These are phyloP conservation scores for Agrotis exclamationis DNA, from an alignment of 2,888 invertebrate species.

Conservation along the genomic window DNA sequence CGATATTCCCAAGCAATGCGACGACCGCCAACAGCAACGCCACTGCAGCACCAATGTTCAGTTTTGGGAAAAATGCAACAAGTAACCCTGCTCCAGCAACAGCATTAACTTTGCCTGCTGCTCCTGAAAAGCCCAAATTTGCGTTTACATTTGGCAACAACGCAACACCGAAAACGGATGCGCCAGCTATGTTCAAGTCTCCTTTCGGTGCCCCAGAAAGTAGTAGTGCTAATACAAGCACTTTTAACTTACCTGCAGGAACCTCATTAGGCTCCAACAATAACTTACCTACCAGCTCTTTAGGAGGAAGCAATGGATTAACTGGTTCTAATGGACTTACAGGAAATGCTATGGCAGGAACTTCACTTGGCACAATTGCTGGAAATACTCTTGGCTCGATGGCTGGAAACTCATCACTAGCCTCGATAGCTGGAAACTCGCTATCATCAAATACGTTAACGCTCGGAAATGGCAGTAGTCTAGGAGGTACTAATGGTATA, in stretches of 20 bases:
- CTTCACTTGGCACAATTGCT: constrained; percentile 23
- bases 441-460: constrained; percentile 47
- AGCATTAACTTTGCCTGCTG: constrained; percentile 42
- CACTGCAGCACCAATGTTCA: constrained; percentile 73
- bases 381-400: constrained; percentile 6
- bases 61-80: constrained; percentile 71
- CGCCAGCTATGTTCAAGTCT: constrained; percentile 53
- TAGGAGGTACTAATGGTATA: constrained; percentile 61
- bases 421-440: constrained; percentile 36
- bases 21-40: constrained; percentile 35
- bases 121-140: constrained; percentile 77
- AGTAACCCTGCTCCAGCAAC: constrained; percentile 49
- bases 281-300: constrained; percentile 46
- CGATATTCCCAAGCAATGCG: constrained; percentile 63
- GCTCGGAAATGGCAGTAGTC: constrained; percentile 45
- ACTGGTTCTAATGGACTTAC: constrained; percentile 48
- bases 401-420: constrained; percentile 27
- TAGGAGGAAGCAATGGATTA: constrained; percentile 58
- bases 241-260: constrained; percentile 56
- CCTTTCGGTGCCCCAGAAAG: constrained; percentile 52
- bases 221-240: constrained; percentile 49
- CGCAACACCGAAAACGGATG: constrained; percentile 62
- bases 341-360: constrained; percentile 43
- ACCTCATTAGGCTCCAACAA: constrained; percentile 39
- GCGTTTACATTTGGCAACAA: constrained; percentile 77